These are phyloP conservation scores for Dinocampus coccinellae DNA, from an alignment of 2,888 invertebrate genomes.

Conservation along the genomic window DNA sequence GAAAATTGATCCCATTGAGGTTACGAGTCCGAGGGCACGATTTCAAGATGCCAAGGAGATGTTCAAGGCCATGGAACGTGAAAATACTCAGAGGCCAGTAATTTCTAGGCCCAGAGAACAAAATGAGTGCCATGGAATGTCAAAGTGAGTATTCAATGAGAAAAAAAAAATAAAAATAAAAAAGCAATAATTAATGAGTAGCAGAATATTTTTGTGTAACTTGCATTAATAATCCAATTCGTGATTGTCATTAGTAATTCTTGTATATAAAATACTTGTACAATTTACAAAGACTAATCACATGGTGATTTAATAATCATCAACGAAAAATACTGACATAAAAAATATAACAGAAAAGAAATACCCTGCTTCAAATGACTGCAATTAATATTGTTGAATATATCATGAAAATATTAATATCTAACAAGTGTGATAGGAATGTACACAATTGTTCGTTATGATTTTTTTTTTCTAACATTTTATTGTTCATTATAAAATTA, in stretches of 20 bases:
- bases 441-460: neutral
- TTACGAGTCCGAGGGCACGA: constrained; percentile 77
- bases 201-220: neutral
- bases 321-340: no score
- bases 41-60: constrained; percentile 91
- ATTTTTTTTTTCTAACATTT: neutral
- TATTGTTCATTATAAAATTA: constrained; percentile 2
- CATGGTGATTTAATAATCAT: neutral
- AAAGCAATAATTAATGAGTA: constrained; percentile 1
- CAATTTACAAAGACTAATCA: neutral
- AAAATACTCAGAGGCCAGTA: constrained; percentile 66
- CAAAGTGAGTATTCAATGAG: constrained; percentile 50
- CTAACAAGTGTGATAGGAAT: neutral
- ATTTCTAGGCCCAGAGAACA: constrained; percentile 52
- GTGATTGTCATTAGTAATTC: no score
- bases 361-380: no score
- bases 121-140: constrained; percentile 51
- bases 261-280: neutral
- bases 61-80: constrained; percentile 83
- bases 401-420: no score
- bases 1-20: constrained; percentile 65
- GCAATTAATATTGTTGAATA: neutral
- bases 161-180: neutral
- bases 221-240: neutral
- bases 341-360: neutral